Percentiles rank a stretch among this genome's conserved stretches.
These are phyloP conservation scores for Leucozona laternaria DNA, from an alignment of 2,888 invertebrate genomes.

Conservation along the genomic window DNA sequence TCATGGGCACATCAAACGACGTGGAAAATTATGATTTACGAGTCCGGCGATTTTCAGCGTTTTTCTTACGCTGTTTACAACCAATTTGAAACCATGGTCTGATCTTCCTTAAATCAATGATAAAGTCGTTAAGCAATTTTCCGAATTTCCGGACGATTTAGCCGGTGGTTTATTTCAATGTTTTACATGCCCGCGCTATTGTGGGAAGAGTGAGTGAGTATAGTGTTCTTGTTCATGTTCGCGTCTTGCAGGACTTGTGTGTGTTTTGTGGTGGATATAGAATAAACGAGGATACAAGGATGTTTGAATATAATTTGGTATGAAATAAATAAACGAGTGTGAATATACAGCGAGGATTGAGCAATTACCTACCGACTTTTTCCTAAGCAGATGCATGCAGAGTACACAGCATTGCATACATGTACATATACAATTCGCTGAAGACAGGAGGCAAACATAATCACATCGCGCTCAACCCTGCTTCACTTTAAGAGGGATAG, in stretches of 20 bases:
- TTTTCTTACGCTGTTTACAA: conserved; percentile 24
- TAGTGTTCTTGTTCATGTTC: not conserved
- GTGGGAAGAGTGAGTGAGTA: conserved; percentile 47
- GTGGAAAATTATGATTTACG: conserved; percentile 77
- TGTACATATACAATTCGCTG: conserved; percentile 16
- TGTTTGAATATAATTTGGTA: conserved; percentile 69
- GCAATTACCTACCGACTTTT: conserved; percentile 66
- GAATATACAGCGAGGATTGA: conserved; percentile 55
- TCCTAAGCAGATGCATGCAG: conserved; percentile 70
- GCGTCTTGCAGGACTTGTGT: conserved; percentile 15
- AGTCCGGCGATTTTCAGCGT: conserved; percentile 51
- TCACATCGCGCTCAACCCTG: conserved; percentile 45
- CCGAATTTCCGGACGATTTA: conserved; percentile 75
- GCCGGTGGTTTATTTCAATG: conserved; percentile 57
- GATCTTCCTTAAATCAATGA: conserved; percentile 75
- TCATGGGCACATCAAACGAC: conserved; percentile 76
- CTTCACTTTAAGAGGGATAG: conserved; percentile 54
- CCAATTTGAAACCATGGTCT: conserved; percentile 58
- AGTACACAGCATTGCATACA: not conserved
- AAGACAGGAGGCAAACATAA: conserved; percentile 1
- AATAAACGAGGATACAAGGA: conserved; percentile 66
- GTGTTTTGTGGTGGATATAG: conserved; percentile 28
- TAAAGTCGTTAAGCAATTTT: conserved; percentile 75
- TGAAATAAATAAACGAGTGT: conserved; percentile 64
- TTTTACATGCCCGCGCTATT: conserved; percentile 42